Percentiles rank a stretch among this genome's conserved stretches.
phyloP scores from a whole-genome alignment of 2,797 vertebrate species.

The Melanotaenia parkinsoni region DNA sequence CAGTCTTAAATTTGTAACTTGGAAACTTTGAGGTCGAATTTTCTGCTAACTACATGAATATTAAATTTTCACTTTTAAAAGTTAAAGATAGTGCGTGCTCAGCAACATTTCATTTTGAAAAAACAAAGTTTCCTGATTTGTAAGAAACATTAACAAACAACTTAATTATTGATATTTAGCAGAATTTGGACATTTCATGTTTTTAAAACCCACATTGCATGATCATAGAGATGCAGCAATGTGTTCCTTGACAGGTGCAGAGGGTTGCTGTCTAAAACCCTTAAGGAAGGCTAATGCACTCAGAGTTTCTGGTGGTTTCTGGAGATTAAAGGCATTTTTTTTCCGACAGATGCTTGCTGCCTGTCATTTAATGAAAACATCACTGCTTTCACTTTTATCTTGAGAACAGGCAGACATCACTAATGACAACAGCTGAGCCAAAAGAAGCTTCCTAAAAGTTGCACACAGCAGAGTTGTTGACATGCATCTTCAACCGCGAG shows the following conservation, averaged over 20 bases:
- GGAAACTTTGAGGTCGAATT: conserved; percentile 1
- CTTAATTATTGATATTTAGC: conserved; percentile 3
- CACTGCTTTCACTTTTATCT: conserved; percentile 49
- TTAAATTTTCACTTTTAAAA: background rate
- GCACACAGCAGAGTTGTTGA: conserved; percentile 26
- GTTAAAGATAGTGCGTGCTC: background rate
- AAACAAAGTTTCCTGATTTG: background rate
- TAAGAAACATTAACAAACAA: background rate
- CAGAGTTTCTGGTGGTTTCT: conserved; percentile 15
- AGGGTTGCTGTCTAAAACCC: conserved; percentile 25
- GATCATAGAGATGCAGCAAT: conserved; percentile 10
- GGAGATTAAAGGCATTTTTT: conserved; percentile 46
- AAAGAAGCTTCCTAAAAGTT: conserved; percentile 29
- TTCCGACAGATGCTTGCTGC: conserved; percentile 36
- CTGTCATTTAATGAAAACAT: conserved; percentile 60
- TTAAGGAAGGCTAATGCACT: conserved; percentile 14
- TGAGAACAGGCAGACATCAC: conserved; percentile 40
- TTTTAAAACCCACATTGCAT: background rate
- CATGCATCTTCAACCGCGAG: conserved; percentile 3
- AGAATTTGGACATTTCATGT: background rate
- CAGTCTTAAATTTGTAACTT: conserved; percentile 2
- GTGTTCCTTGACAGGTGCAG: conserved; percentile 26
- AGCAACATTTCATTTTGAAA: background rate
- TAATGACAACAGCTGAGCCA: conserved; percentile 47
- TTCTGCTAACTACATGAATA: conserved; percentile 12